A percentile compares a stretch with the other conserved stretches of the same genome.
Evolutionary conservation across 2,113 vertebrate genomes (phyloP).

Genomic region (Hippocampus barbouri): DNA sequence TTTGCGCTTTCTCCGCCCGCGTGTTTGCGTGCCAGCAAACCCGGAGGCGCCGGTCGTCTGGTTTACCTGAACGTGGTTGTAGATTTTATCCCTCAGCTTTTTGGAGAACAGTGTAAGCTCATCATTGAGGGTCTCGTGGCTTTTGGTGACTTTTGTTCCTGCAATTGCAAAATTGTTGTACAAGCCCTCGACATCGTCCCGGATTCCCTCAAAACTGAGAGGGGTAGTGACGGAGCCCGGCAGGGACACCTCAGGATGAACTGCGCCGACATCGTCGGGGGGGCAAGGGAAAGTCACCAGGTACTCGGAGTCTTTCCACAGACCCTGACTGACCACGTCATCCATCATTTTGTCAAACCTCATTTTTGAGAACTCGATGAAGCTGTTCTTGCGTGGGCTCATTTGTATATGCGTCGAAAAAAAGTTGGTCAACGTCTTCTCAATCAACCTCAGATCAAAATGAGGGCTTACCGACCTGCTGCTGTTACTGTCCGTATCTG

Average conservation of each 20-base stretch:
- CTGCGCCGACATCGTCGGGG: not conserved
- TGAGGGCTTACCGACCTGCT: not conserved
- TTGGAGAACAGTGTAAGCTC: not conserved
- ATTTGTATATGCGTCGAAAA: not conserved
- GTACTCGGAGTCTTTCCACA: conserved; percentile 4
- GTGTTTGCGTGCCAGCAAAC: not conserved
- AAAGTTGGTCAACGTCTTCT: conserved; percentile 1
- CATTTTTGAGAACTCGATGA: not conserved
- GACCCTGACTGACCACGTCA: not conserved
- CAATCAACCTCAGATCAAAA: conserved; percentile 3
- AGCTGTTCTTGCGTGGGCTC: not conserved
- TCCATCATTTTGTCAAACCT: conserved; percentile 4
- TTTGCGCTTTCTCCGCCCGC: not conserved
- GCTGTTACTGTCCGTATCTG: not conserved
- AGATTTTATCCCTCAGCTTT: conserved; percentile 7
- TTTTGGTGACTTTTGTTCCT: not conserved
- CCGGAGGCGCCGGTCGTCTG: not conserved
- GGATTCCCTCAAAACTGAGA: conserved; percentile 1
- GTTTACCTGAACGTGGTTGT: not conserved
- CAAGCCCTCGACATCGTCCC: not conserved
- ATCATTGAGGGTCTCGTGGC: not conserved
- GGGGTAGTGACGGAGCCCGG: not conserved
- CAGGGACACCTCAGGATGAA: not conserved
- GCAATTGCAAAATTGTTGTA: not conserved
- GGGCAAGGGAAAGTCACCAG: not conserved